Conservation (phyloP, 2,888 invertebrate genomes). For the Danaus chrysippus region DNA sequence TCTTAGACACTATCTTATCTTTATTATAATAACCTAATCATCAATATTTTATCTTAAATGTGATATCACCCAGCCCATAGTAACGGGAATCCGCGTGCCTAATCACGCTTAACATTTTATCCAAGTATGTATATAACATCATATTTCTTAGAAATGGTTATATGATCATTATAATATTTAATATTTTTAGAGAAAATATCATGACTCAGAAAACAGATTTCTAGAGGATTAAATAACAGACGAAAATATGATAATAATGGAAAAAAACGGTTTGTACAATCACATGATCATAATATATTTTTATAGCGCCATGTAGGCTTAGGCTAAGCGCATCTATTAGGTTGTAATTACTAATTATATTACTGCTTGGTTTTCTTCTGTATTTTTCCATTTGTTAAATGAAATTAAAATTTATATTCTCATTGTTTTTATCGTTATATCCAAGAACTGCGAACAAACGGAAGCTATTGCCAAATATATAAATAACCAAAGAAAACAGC, state of each 20-base stretch:
- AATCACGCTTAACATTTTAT: not conserved
- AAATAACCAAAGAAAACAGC: not conserved
- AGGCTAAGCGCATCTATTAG: too few relatives aligned
- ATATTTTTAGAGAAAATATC: too few relatives aligned
- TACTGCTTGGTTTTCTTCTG: conserved; percentile 1
- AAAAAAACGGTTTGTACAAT: not conserved
- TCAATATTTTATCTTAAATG: conserved; percentile 4
- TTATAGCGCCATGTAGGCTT: too few relatives aligned
- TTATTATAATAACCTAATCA: conserved; percentile 10
- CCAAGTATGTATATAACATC: not conserved
- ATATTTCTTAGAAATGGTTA: not conserved
- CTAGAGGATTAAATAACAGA: not conserved
- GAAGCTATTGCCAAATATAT: conserved; percentile 1
- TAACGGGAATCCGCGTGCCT: conserved; percentile 4
- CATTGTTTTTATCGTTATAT: not conserved
- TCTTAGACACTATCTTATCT: conserved; percentile 34
- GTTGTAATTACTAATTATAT: not conserved
- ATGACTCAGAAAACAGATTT: too few relatives aligned
- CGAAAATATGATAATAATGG: not conserved
- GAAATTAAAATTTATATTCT: not conserved
- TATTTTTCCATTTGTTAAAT: not conserved
- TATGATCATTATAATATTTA: not conserved
- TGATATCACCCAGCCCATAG: conserved; percentile 10
- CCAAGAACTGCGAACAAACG: conserved; percentile 1
- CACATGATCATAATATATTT: not conserved